These are phyloP conservation scores for Margarornis squamiger DNA, from an alignment of 2,797 vertebrate species.

Conservation along the genomic window DNA sequence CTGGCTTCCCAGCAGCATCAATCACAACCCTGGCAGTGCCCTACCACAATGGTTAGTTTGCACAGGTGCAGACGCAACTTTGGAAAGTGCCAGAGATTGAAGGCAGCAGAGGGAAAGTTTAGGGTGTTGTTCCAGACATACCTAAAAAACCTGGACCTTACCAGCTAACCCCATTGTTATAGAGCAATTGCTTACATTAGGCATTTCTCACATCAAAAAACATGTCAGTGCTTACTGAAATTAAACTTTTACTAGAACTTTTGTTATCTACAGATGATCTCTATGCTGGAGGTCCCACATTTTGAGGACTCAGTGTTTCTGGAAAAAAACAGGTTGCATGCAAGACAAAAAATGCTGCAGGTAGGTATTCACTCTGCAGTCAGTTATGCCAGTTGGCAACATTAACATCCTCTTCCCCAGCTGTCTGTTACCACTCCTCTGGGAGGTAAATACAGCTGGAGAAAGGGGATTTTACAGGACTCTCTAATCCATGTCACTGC, in stretches of 20 bases:
- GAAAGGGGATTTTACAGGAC: background rate
- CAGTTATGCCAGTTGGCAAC: background rate
- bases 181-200: background rate
- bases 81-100: background rate
- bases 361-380: background rate
- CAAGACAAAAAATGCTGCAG: background rate
- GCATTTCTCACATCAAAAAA: background rate
- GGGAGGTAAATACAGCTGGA: background rate
- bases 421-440: background rate
- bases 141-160: background rate
- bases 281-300: background rate
- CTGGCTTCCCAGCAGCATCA: background rate
- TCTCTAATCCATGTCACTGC: background rate
- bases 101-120: background rate
- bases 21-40: background rate
- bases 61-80: background rate
- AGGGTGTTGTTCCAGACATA: background rate
- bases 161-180: rapidly evolving
- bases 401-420: background rate
- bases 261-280: background rate
- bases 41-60: background rate
- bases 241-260: background rate
- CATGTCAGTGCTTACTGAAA: background rate
- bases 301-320: background rate
- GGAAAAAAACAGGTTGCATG: background rate